phyloP scores from a whole-genome alignment of 2,797 vertebrate genomes.

The Esox masquinongy region DNA sequence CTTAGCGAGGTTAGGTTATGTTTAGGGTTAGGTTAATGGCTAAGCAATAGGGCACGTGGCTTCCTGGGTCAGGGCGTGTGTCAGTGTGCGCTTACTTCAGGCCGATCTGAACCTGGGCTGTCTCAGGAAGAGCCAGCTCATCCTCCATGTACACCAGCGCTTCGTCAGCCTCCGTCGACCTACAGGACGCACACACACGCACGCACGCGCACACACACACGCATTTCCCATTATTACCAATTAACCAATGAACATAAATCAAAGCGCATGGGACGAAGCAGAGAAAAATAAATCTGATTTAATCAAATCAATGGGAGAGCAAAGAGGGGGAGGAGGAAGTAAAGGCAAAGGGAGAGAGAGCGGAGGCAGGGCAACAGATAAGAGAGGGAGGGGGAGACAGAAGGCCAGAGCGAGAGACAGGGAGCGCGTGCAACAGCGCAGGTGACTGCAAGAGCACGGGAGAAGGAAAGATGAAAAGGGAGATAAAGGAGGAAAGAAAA shows the following conservation, averaged over 20 bases:
- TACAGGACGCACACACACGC: constrained; percentile 55
- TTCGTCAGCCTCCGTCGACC: constrained; percentile 75
- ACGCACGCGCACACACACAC: constrained; percentile 43
- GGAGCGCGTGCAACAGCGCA: neutral
- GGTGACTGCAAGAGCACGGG: constrained; percentile 7
- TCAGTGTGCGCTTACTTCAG: constrained; percentile 65
- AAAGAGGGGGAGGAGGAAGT: neutral
- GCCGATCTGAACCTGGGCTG: constrained; percentile 76
- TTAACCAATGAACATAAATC: neutral
- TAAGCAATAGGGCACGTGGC: no score
- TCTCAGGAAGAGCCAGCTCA: constrained; percentile 58
- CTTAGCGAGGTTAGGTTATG: no score
- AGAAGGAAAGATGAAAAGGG: constrained; percentile 13
- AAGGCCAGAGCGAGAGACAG: neutral
- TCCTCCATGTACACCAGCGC: constrained; percentile 63
- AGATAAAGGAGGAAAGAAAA: constrained; percentile 15
- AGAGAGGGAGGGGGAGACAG: neutral
- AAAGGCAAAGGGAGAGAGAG: neutral
- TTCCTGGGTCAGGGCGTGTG: neutral
- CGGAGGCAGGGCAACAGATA: neutral
- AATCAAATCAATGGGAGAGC: neutral
- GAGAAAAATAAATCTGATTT: neutral
- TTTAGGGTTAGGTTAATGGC: no score
- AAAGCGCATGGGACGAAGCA: no score
- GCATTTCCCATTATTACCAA: neutral